These are phyloP conservation scores for Thinocorus orbignyianus DNA, from an alignment of 2,113 vertebrate genomes.

Conservation along the genomic window DNA sequence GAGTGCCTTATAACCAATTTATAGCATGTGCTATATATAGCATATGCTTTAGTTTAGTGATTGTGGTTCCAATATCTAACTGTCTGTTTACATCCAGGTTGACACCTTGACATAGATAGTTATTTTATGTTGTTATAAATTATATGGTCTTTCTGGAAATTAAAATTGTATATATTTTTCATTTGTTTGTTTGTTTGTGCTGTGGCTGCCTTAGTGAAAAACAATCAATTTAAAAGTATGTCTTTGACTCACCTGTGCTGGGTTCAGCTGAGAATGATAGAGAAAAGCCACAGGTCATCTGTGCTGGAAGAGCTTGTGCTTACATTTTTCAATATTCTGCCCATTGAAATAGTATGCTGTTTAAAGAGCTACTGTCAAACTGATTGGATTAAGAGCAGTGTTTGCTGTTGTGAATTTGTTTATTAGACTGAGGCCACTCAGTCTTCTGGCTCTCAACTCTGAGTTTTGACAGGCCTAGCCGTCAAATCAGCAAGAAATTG, in stretches of 20 bases:
- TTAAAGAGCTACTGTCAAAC: neutral
- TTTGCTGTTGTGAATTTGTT: neutral
- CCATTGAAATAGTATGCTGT: neutral
- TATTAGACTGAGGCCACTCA: neutral
- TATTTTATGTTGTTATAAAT: neutral
- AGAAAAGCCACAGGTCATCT: neutral
- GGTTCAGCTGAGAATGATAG: neutral
- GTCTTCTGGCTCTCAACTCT: neutral
- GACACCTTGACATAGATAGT: neutral
- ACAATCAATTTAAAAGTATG: neutral
- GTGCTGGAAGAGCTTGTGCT: neutral
- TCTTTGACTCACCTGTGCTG: neutral
- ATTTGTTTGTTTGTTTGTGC: neutral
- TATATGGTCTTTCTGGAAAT: neutral
- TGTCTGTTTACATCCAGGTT: neutral
- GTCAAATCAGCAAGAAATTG: neutral
- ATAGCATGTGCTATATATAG: neutral
- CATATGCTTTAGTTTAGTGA: neutral
- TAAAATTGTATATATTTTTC: neutral
- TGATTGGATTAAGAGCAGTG: neutral
- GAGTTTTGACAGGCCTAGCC: neutral
- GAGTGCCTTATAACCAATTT: neutral
- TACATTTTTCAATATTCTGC: neutral
- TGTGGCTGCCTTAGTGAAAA: neutral
- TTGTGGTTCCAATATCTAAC: neutral